Conservation (phyloP, 30 jellyfish, hydroid and myxozoan species). For the Aurelia sp. region DNA sequence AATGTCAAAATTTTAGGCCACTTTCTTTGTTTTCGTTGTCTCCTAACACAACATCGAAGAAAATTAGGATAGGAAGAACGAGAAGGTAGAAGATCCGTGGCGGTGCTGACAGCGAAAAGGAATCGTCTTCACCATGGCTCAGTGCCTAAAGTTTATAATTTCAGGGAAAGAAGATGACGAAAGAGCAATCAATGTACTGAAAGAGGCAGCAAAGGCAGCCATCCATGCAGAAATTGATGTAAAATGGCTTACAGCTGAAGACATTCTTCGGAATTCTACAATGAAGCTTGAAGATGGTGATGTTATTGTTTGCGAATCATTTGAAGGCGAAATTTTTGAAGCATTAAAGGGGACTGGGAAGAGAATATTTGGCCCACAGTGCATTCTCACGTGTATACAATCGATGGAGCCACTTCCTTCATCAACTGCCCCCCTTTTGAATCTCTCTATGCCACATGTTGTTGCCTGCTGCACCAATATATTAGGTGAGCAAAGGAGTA, state of each 20-base stretch:
- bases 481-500: slow-evolving; percentile 58
- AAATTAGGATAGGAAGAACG: too few species aligned
- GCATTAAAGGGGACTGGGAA: slow-evolving; percentile 23
- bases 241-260: slow-evolving; percentile 43
- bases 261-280: not conserved
- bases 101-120: too few species aligned
- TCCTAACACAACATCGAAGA: too few species aligned
- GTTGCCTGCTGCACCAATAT: slow-evolving; percentile 93
- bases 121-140: slow-evolving; percentile 4
- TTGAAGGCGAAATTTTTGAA: slow-evolving; percentile 79
- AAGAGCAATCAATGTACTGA: slow-evolving; percentile 6
- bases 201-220: slow-evolving; percentile 53
- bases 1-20: too few species aligned
- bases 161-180: slow-evolving; percentile 30
- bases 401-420: slow-evolving; percentile 66
- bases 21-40: too few species aligned
- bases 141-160: slow-evolving; percentile 24
- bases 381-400: slow-evolving; percentile 72
- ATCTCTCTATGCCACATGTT: slow-evolving; percentile 81
- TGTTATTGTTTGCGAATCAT: slow-evolving; percentile 71
- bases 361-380: slow-evolving; percentile 88
- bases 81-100: too few species aligned
- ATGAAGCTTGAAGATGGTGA: slow-evolving; percentile 7
- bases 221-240: slow-evolving; percentile 33
- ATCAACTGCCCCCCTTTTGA: slow-evolving; percentile 62